These are phyloP conservation scores for Calameuta idolon DNA, from an alignment of 2,888 invertebrate genomes.

Conservation along the genomic window DNA sequence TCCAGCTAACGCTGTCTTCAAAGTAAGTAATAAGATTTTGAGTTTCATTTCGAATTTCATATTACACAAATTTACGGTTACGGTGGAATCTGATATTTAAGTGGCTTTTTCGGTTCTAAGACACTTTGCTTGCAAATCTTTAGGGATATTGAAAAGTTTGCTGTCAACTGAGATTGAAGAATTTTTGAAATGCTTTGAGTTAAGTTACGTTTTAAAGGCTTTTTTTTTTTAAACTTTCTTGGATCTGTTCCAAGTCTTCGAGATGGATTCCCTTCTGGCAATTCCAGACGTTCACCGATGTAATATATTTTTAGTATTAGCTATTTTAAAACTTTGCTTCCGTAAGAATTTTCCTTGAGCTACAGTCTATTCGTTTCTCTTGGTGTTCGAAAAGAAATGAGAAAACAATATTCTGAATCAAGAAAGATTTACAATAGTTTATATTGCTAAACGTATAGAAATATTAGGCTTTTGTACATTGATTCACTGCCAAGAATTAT, in stretches of 20 bases:
- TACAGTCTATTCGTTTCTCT: background rate
- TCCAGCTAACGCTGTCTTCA: conserved; percentile 55
- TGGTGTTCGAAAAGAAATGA: too few species aligned
- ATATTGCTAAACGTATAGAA: too few species aligned
- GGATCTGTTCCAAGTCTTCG: background rate
- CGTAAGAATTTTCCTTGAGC: background rate
- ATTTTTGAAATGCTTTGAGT: background rate
- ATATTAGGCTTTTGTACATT: background rate
- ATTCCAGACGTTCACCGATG: background rate
- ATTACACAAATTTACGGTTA: too few species aligned
- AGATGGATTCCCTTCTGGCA: background rate
- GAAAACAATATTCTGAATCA: too few species aligned
- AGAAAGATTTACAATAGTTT: too few species aligned
- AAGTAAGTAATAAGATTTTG: conserved; percentile 37
- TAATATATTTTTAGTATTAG: background rate
- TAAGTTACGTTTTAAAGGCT: background rate
- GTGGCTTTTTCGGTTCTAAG: background rate
- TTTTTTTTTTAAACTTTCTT: background rate
- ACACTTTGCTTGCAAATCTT: background rate
- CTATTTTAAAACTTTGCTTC: background rate
- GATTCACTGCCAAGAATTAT: background rate
- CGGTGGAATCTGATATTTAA: background rate
- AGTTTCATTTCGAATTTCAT: background rate
- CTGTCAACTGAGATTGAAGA: background rate
- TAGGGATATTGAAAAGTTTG: background rate